Percentiles rank a stretch among this genome's conserved stretches.
These are phyloP conservation scores for Montipora sp. DNA, from an alignment of 64 coral and sea anemone species.

Conservation along the genomic window DNA sequence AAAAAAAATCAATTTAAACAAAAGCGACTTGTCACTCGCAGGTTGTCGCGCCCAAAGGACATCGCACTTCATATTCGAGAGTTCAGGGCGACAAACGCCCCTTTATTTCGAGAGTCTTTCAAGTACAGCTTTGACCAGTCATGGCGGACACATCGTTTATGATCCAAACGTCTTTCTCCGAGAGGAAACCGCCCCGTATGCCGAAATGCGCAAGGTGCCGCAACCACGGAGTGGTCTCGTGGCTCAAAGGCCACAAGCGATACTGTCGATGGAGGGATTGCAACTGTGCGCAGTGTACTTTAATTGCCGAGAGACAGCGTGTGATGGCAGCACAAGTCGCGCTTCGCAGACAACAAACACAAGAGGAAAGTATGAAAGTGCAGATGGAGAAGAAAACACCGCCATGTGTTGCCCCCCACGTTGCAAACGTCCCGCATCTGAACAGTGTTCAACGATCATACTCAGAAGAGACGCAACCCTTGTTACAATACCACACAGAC, in stretches of 20 bases:
- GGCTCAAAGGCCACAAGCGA: conserved; percentile 94
- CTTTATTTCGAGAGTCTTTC: conserved; percentile 12
- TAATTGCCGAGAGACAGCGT: conserved; percentile 95
- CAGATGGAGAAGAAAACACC: conserved; percentile 10
- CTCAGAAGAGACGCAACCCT: background rate
- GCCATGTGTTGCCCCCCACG: background rate
- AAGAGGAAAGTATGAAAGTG: conserved; percentile 68
- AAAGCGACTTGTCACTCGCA: conserved; percentile 10
- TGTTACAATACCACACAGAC: background rate
- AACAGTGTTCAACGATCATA: background rate
- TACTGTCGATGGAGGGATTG: conserved; percentile 97
- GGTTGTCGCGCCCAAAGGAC: background rate
- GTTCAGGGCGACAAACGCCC: background rate
- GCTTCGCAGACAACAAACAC: conserved; percentile 88
- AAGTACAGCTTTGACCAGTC: background rate
- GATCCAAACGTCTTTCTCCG: conserved; percentile 17
- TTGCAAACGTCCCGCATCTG: background rate
- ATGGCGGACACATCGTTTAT: conserved; percentile 49
- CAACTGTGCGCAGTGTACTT: conserved; percentile 90
- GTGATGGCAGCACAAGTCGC: conserved; percentile 99
- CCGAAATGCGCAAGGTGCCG: conserved; percentile 95
- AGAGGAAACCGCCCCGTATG: conserved; percentile 59
- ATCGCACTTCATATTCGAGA: conserved; percentile 7
- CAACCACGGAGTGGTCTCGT: conserved; percentile 91
- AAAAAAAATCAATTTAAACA: conserved; percentile 38